These are phyloP conservation scores for Phataginus tricuspis DNA, from an alignment of 2,797 vertebrate genomes.

Conservation along the genomic window DNA sequence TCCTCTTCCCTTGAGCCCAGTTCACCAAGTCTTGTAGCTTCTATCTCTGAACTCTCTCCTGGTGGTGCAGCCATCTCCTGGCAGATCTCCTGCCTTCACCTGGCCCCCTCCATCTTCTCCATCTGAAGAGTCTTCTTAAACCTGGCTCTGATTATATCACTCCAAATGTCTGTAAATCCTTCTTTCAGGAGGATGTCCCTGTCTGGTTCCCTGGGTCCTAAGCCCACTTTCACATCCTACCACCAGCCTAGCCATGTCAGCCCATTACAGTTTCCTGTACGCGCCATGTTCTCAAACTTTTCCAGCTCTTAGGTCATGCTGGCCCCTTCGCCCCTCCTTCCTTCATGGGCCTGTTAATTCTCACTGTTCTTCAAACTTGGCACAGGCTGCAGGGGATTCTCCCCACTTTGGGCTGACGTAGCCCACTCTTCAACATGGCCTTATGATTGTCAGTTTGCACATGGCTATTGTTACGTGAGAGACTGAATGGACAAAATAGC, in stretches of 20 bases:
- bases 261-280: background rate
- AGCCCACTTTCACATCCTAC: background rate
- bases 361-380: background rate
- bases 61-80: background rate
- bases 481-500: slow-evolving; percentile 8
- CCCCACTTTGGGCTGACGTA: background rate
- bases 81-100: background rate
- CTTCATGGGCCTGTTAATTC: background rate
- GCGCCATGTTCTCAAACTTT: background rate
- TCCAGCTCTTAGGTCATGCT: background rate
- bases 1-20: background rate
- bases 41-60: background rate
- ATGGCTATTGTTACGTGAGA: background rate
- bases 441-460: background rate
- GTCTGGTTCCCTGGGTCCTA: background rate
- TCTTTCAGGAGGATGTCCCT: background rate
- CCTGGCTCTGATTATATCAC: background rate
- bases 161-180: background rate
- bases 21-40: background rate
- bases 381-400: background rate
- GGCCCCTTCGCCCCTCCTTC: background rate
- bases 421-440: background rate
- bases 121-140: background rate
- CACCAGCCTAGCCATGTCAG: background rate
- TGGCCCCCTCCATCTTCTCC: background rate